Percentiles rank a stretch among this genome's conserved stretches.
These are phyloP conservation scores for Formica exsecta DNA, from an alignment of 1,140 invertebrate species.

Conservation along the genomic window DNA sequence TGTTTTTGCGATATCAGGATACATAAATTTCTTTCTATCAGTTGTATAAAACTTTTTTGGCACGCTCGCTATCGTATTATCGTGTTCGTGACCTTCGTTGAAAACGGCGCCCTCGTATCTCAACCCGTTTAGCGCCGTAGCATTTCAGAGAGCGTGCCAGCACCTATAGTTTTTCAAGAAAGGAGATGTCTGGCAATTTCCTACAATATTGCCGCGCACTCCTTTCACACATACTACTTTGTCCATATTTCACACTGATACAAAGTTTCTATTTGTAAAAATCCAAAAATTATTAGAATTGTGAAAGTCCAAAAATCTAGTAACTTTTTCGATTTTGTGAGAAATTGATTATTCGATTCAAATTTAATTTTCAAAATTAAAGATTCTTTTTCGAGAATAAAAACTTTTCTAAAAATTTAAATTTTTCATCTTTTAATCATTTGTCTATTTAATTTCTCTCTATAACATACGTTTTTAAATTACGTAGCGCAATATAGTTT, in stretches of 20 bases:
- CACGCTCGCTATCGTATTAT: neutral
- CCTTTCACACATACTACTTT: neutral
- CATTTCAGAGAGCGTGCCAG: neutral
- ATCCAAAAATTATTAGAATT: no score
- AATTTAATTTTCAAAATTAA: neutral
- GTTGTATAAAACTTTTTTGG: neutral
- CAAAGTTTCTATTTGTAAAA: neutral
- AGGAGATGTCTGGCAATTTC: conserved; percentile 29
- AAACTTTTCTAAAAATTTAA: neutral
- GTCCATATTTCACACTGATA: neutral
- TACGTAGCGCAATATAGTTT: neutral
- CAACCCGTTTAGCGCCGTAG: conserved; percentile 19
- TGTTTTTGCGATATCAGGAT: conserved; percentile 10
- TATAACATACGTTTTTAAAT: neutral
- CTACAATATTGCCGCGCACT: neutral
- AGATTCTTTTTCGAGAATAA: no score
- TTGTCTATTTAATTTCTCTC: neutral
- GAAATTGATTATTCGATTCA: no score
- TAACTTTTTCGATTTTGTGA: no score
- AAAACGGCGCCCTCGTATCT: neutral
- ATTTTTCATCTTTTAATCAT: neutral
- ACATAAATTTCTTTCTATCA: neutral
- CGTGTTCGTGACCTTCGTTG: conserved; percentile 34
- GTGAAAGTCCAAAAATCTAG: no score
- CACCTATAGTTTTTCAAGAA: conserved; percentile 1